phyloP scores from a whole-genome alignment of 2,888 invertebrate species.

The Sialis fuliginosa region DNA sequence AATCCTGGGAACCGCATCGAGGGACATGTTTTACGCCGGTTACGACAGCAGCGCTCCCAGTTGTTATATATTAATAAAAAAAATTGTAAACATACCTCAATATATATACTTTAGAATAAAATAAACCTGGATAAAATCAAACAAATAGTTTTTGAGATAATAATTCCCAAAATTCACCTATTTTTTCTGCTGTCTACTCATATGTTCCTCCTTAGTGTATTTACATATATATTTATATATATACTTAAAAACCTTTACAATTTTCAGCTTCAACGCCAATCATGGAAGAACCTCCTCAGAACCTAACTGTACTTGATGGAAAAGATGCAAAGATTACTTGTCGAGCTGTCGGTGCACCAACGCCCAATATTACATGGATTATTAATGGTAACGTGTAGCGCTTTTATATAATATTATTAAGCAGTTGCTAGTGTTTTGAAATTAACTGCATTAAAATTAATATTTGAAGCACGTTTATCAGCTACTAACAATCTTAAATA shows the following conservation, averaged over 20 bases:
- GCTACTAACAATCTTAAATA: too few species aligned
- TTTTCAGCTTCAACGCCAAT: constrained; percentile 71
- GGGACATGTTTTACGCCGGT: too few species aligned
- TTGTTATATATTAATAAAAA: too few species aligned
- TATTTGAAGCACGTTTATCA: neutral
- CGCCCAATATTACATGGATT: constrained; percentile 82
- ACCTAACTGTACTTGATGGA: constrained; percentile 80
- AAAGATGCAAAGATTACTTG: constrained; percentile 81
- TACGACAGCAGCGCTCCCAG: too few species aligned
- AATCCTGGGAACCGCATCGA: too few species aligned
- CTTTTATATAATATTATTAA: constrained; percentile 13
- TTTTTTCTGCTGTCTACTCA: too few species aligned
- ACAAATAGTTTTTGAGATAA: too few species aligned
- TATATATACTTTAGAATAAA: too few species aligned
- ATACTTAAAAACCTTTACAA: constrained; percentile 12
- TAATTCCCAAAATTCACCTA: too few species aligned
- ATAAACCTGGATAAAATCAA: too few species aligned
- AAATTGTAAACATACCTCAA: too few species aligned
- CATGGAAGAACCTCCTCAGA: constrained; percentile 68
- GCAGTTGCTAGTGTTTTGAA: neutral
- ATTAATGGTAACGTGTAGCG: constrained; percentile 52
- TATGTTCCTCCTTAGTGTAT: too few species aligned
- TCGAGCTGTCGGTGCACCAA: constrained; percentile 77
- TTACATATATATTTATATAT: constrained; percentile 4
- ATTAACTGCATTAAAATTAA: neutral